phyloP scores from a whole-genome alignment of 2,113 vertebrate species.

The Hemichromis elongatus region DNA sequence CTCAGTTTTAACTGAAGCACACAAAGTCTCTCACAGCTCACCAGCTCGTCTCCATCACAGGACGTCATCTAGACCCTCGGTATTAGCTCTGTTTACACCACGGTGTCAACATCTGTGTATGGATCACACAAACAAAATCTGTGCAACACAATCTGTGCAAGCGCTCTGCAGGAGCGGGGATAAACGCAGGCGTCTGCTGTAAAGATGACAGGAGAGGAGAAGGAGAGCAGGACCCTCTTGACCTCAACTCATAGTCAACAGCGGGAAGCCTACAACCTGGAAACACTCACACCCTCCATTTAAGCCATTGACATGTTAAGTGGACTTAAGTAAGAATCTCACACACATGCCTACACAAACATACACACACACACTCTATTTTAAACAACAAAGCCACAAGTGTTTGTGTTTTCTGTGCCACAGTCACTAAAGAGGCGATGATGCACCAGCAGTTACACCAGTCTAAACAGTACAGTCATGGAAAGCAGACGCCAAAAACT shows the following conservation, averaged over 20 bases:
- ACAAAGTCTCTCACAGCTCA: not conserved
- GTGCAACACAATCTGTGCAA: not conserved
- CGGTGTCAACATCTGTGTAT: constrained; percentile 46
- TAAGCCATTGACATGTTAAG: constrained; percentile 2
- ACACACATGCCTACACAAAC: not conserved
- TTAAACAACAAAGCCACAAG: not conserved
- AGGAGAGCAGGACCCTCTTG: constrained; percentile 46
- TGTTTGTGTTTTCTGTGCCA: not conserved
- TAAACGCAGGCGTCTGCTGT: constrained; percentile 19
- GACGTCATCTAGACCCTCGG: not conserved
- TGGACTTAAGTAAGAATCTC: not conserved
- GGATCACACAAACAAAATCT: constrained; percentile 28
- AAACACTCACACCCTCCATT: constrained; percentile 17
- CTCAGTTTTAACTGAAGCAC: not conserved
- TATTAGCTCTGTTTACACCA: constrained; percentile 21
- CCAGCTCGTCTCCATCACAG: not conserved
- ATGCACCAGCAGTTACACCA: not conserved
- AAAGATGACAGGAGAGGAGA: constrained; percentile 27
- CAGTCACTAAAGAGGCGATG: not conserved
- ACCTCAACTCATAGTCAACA: constrained; percentile 1
- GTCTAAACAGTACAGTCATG: constrained; percentile 12
- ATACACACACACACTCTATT: not conserved
- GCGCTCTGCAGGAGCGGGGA: not conserved
- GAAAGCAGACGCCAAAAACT: not conserved
- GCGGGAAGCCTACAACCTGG: not conserved